Evolutionary conservation across 2,113 vertebrate species (phyloP), one percentile per base, ranked within the genome.

Genomic region (Tympanuchus pallidicinctus): DNA sequence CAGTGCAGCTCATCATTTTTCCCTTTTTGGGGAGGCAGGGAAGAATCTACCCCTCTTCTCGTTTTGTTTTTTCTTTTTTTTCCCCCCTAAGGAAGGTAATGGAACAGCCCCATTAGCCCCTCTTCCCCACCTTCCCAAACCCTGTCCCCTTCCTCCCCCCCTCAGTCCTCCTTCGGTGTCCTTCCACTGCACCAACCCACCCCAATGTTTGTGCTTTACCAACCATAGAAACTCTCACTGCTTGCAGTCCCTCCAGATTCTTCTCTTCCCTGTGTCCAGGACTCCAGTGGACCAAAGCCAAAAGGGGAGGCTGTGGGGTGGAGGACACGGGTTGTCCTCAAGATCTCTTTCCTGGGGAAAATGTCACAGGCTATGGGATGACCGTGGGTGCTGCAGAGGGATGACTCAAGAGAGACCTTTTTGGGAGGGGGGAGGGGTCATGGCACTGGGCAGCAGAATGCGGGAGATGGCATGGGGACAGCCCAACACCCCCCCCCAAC

Each of bases 371-470:
- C 19, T 91, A 38, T 89, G 47, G 13, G 42, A 7, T 18, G 12
- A 9, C 17, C 16, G 11, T 7, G 43, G 19, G 18, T 63, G 71
- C 67, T 87, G 89, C 64, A 69, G 43, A 64, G 20, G 40, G 13
- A 7, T 8, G 28, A 59, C 69, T 20, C 38, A 13, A 65, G 78
- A 64, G 40, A 21, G 5, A 69, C 7, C 30, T 13, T 36, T 67
- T 27, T n/a, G 9, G 0, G 5, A 5, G 19, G 19, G 3, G 10
- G 8, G 24, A 3, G 13, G 13, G 16, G 5, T 11, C 3, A 17
- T 2, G 36, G 34, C 21, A 74, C 28, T 42, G 34, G 52, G 45
- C 15, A 79, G 78, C 40, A 48, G 60, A 28, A 38, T 7, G 14
- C 15, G 24, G 36, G 11, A 45, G 6, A 14, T 27, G 40, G n/a